Percentiles rank a stretch among this genome's conserved stretches.
These are phyloP conservation scores for Zingel zingel DNA, from an alignment of 2,113 vertebrate species.

Conservation along the genomic window DNA sequence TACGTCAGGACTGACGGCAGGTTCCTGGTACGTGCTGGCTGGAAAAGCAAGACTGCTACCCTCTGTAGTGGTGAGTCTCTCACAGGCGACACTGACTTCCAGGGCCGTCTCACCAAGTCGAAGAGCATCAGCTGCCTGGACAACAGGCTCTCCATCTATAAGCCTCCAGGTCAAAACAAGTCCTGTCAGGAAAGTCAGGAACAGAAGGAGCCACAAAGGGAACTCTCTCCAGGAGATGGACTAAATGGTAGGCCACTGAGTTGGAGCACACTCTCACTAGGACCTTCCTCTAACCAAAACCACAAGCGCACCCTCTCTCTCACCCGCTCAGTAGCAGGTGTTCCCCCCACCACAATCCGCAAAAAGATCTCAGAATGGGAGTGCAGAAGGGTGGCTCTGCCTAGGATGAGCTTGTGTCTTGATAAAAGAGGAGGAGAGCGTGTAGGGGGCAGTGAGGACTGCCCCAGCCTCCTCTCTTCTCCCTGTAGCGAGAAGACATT, in stretches of 20 bases:
- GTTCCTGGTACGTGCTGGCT: slow-evolving; percentile 84
- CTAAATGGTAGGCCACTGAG: slow-evolving; percentile 81
- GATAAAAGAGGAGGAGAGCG: slow-evolving; percentile 90
- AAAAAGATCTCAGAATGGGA: slow-evolving; percentile 99
- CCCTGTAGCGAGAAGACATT: slow-evolving; percentile 95
- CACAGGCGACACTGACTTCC: slow-evolving; percentile 77
- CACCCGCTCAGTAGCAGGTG: slow-evolving; percentile 82
- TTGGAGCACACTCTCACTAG: slow-evolving; percentile 89
- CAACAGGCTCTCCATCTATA: slow-evolving; percentile 89
- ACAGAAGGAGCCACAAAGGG: slow-evolving; percentile 70
- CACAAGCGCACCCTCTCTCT: slow-evolving; percentile 86
- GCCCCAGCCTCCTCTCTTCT: slow-evolving; percentile 91
- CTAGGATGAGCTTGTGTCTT: slow-evolving; percentile 89
- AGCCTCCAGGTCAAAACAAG: slow-evolving; percentile 69
- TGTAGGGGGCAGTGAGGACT: slow-evolving; percentile 90
- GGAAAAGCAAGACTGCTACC: slow-evolving; percentile 80
- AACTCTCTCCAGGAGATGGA: slow-evolving; percentile 78
- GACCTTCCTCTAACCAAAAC: slow-evolving; percentile 81
- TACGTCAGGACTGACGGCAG: slow-evolving; percentile 85
- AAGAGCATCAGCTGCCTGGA: slow-evolving; percentile 91
- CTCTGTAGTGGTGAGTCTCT: slow-evolving; percentile 80
- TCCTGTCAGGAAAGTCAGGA: slow-evolving; percentile 82
- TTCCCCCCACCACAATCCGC: slow-evolving; percentile 88
- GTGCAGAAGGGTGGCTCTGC: slow-evolving; percentile 87
- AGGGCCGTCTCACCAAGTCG: slow-evolving; percentile 86